A percentile compares a stretch with the other conserved stretches of the same genome.
Conservation (phyloP, 2,797 vertebrate genomes). For the Botia almorhae region DNA sequence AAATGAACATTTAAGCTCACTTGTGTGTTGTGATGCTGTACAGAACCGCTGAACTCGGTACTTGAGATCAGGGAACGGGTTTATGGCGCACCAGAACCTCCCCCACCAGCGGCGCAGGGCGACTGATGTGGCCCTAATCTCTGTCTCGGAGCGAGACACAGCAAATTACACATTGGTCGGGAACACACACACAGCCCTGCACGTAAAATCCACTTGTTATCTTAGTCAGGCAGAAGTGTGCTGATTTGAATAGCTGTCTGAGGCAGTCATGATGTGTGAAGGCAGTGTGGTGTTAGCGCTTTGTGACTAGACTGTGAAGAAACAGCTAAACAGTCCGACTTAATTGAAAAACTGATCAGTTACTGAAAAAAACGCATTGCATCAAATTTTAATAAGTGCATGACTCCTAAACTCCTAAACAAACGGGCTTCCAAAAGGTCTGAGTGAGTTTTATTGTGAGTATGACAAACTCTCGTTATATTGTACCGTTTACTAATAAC, state of each 20-base stretch:
- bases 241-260: slow-evolving; percentile 52
- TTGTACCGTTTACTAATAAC: background rate
- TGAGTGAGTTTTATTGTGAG: background rate
- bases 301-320: slow-evolving; percentile 42
- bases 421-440: background rate
- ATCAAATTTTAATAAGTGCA: background rate
- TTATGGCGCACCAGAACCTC: slow-evolving; percentile 28
- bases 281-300: slow-evolving; percentile 32
- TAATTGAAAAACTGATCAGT: slow-evolving; percentile 35
- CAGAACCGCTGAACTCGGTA: slow-evolving; percentile 49
- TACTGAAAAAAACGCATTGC: background rate
- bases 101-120: background rate
- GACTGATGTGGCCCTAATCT: slow-evolving; percentile 49
- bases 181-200: slow-evolving; percentile 30
- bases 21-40: slow-evolving; percentile 21
- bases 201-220: slow-evolving; percentile 54
- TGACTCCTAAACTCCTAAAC: background rate
- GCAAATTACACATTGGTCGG: slow-evolving; percentile 37
- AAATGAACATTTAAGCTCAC: slow-evolving; percentile 31
- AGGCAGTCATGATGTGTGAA: slow-evolving; percentile 43
- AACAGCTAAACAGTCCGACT: slow-evolving; percentile 37
- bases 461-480: background rate
- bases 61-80: slow-evolving; percentile 41
- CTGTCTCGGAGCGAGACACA: slow-evolving; percentile 43
- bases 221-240: slow-evolving; percentile 50